A percentile compares a stretch with the other conserved stretches of the same genome.
Evolutionary conservation across 1,140 invertebrate genomes (phyloP).

Genomic region (Pseudomyrmex sp.): DNA sequence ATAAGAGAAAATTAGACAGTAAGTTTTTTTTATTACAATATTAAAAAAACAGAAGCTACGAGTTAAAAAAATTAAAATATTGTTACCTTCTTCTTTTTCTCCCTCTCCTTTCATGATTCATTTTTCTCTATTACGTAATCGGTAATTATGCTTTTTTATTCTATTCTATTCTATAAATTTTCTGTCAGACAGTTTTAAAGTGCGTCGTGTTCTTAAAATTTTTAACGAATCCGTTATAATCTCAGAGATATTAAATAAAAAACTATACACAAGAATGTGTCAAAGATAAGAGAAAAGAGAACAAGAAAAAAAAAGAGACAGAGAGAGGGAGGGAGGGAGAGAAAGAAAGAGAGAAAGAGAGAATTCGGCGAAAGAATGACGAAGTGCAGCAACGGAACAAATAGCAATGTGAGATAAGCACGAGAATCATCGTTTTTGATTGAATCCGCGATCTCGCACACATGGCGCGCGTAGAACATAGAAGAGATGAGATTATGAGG

Average conservation of each 20-base stretch:
- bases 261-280: background rate
- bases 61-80: too few species aligned
- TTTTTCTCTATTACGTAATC: too few species aligned
- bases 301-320: background rate
- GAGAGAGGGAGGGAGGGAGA: background rate
- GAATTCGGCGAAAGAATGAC: background rate
- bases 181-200: too few species aligned
- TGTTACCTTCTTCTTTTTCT: too few species aligned
- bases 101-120: too few species aligned
- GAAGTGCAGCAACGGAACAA: background rate
- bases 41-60: too few species aligned
- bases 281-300: too few species aligned
- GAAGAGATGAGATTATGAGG: conserved; percentile 28
- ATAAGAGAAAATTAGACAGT: too few species aligned
- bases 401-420: background rate
- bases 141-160: too few species aligned
- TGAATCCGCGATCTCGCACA: background rate
- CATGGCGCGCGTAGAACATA: background rate
- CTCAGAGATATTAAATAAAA: background rate
- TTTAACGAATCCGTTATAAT: background rate
- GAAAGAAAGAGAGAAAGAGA: too few species aligned
- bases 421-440: background rate
- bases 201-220: background rate
- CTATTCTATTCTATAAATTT: too few species aligned
- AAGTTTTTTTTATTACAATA: too few species aligned